Percentiles rank a stretch among this genome's conserved stretches.
Conservation (phyloP, 2,113 vertebrate species). For the Hemibagrus wyckioides region DNA sequence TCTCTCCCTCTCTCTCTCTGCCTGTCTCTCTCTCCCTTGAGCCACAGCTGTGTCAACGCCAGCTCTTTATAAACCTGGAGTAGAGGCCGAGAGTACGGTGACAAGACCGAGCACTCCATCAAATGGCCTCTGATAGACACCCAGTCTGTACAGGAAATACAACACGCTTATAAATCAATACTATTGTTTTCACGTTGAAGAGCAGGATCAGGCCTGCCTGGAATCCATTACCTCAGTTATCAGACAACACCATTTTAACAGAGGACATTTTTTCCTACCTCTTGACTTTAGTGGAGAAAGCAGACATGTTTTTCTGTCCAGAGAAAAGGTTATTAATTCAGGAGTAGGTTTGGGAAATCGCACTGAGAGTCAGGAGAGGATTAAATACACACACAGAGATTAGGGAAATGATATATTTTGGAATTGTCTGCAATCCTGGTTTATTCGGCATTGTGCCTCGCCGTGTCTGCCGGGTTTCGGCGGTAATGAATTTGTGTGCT, state of each 20-base stretch:
- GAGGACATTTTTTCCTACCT: conserved; percentile 46
- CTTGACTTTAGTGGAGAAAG: conserved; percentile 50
- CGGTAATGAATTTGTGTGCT: conserved; percentile 50
- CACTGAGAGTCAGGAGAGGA: conserved; percentile 42
- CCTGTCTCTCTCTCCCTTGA: conserved; percentile 4
- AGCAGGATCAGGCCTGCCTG: conserved; percentile 64
- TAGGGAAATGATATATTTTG: conserved; percentile 38
- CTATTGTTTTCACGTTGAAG: conserved; percentile 69
- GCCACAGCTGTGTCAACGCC: conserved; percentile 55
- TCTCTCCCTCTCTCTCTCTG: conserved; percentile 19
- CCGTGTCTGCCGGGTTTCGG: conserved; percentile 8
- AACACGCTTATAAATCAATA: conserved; percentile 68
- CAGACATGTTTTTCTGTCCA: conserved; percentile 42
- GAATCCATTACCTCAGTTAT: conserved; percentile 68
- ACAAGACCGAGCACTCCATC: conserved; percentile 63
- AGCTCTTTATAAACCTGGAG: conserved; percentile 59
- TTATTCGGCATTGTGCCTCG: conserved; percentile 24
- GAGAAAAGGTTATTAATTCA: conserved; percentile 48
- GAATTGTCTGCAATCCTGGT: conserved; percentile 49
- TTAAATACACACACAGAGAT: conserved; percentile 47
- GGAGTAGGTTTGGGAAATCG: conserved; percentile 56
- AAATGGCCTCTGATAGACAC: conserved; percentile 64
- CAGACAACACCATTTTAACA: conserved; percentile 59
- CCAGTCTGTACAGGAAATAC: conserved; percentile 70
- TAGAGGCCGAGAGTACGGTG: conserved; percentile 51